Evolutionary conservation across 2,797 vertebrate genomes (phyloP), one percentile per base, ranked within the genome.

Genomic region (Sylvilagus floridanus): DNA sequence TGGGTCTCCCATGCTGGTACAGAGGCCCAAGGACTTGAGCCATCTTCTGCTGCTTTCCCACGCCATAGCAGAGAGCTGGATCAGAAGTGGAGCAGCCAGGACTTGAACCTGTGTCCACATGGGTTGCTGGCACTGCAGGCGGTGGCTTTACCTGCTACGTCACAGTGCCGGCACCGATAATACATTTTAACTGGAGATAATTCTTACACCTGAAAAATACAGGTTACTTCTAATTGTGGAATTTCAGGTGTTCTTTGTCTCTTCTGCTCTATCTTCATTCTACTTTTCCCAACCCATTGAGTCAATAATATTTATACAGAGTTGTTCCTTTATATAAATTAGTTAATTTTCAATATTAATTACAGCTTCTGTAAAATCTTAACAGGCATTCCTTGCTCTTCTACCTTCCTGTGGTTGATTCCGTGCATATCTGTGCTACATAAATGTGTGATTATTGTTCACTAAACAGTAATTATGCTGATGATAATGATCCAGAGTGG

Each of bases 291-390:
- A 94, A 60, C 21, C 35, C 1, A 63, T 6, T 28, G 37, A 89
- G 22, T 63, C 86, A 60, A 28, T 1, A 19, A 79, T 76, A 63
- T 60, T 16, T 76, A 76, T 52, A 77, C 17, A 50, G 82, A 89
- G 10, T 93, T 86, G 30, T 86, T 26, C 52, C 16, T 78, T 75
- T 88, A 22, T 17, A 13, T 68, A 88, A 78, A 91, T 91, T 63
- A 50, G 50, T 72, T 79, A 65, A 79, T 73, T 96, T 93, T 78
- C 65, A 76, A n/a, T 26, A 10, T 65, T 60, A 68, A 78, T 82
- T 75, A 76, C 11, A 79, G n/a, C 30, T 90, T 79, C 24, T 42
- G 19, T 73, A 60, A 93, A 57, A 77, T 54, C 17, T 37, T 92
- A 35, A 30, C 17, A 73, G 47, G 35, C 22, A 68, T 6, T 65